A percentile compares a stretch with the other conserved stretches of the same genome.
Conservation (phyloP, 2,113 vertebrate species). For the Candoia aspera region DNA sequence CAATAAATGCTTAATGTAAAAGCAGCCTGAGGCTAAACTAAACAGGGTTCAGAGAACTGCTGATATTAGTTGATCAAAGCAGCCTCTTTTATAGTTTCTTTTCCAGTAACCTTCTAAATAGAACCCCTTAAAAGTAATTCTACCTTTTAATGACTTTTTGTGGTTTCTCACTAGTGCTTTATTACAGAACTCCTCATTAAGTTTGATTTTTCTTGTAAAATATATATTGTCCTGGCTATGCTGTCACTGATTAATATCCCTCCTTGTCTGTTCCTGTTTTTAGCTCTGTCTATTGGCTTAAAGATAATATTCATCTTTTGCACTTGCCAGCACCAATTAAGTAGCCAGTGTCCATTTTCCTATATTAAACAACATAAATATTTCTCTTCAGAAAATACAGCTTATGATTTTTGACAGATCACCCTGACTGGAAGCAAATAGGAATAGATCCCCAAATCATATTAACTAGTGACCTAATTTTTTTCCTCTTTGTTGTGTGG, state of each 20-base stretch:
- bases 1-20: not conserved
- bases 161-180: not conserved
- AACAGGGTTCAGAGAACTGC: not conserved
- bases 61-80: constrained; percentile 6
- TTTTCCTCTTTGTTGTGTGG: too few species aligned
- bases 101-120: not conserved
- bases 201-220: constrained; percentile 19
- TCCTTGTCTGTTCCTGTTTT: not conserved
- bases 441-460: not conserved
- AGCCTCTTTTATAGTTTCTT: not conserved
- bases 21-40: not conserved
- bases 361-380: not conserved
- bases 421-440: not conserved
- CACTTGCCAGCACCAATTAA: not conserved
- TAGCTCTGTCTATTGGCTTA: not conserved
- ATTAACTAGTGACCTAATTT: not conserved
- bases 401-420: not conserved
- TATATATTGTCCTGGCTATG: not conserved
- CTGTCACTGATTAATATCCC: too few species aligned
- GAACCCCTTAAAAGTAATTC: not conserved
- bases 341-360: not conserved
- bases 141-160: not conserved
- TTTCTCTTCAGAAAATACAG: not conserved
- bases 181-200: not conserved
- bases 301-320: not conserved